Conservation (phyloP, 2,888 invertebrate species). For the Abscondita cerata region DNA sequence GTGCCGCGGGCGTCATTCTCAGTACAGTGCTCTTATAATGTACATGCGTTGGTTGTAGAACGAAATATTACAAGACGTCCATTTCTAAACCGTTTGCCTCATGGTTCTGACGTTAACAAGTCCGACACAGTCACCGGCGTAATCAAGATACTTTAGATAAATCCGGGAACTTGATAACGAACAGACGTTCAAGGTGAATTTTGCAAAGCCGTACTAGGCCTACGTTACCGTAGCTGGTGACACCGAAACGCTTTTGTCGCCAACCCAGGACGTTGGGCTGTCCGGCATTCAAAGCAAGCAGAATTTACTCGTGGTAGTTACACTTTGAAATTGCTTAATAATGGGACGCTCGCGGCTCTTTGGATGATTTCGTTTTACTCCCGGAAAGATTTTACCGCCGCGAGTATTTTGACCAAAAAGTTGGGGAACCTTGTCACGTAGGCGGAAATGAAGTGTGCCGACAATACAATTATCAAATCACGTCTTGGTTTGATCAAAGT, state of each 20-base stretch:
- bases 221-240: constrained; percentile 83
- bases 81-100: constrained; percentile 66
- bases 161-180: constrained; percentile 75
- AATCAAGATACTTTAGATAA: constrained; percentile 80
- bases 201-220: constrained; percentile 73
- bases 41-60: too few relatives aligned
- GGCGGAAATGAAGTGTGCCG: constrained; percentile 77
- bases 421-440: constrained; percentile 80
- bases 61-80: constrained; percentile 84
- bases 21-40: too few relatives aligned
- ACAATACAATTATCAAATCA: constrained; percentile 85
- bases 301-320: constrained; percentile 82
- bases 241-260: constrained; percentile 83
- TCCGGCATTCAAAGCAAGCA: constrained; percentile 84
- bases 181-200: constrained; percentile 77
- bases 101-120: constrained; percentile 85
- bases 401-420: constrained; percentile 82
- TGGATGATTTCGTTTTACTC: constrained; percentile 96
- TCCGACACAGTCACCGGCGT: constrained; percentile 77
- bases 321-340: too few relatives aligned
- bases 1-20: too few relatives aligned
- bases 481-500: constrained; percentile 67
- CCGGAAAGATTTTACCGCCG: constrained; percentile 97
- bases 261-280: constrained; percentile 91
- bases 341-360: too few relatives aligned